Evolutionary conservation across 1,140 invertebrate species (phyloP).

Genomic region (Drosophila aff.): DNA sequence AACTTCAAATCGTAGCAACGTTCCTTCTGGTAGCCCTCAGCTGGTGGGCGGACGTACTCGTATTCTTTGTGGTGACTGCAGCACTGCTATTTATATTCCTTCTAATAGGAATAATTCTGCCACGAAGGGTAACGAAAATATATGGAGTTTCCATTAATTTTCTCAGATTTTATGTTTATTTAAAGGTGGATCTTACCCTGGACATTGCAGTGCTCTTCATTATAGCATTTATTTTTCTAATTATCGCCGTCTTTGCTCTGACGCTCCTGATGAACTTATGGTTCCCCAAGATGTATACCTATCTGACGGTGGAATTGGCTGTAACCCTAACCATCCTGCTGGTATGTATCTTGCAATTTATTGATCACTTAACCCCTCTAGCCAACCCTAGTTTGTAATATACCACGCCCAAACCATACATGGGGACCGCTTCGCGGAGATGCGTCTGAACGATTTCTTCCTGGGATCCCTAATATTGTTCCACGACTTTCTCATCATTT

Average conservation of each 20-base stretch:
- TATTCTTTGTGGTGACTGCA: conserved; percentile 15
- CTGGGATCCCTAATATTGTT: conserved; percentile 67
- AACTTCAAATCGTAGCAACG: conserved; percentile 50
- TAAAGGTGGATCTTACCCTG: conserved; percentile 62
- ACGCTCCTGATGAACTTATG: conserved; percentile 2
- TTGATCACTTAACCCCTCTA: too few relatives aligned
- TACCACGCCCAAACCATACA: conserved; percentile 70
- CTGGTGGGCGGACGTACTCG: conserved; percentile 28
- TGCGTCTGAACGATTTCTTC: conserved; percentile 58
- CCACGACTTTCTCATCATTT: conserved; percentile 69
- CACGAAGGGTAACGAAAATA: conserved; percentile 13
- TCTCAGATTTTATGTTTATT: too few relatives aligned
- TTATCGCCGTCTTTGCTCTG: conserved; percentile 43
- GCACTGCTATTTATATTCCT: conserved; percentile 18
- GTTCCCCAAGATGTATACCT: background rate
- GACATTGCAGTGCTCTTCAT: conserved; percentile 69
- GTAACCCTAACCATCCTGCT: conserved; percentile 41
- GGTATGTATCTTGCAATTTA: conserved; percentile 19
- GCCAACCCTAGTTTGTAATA: conserved; percentile 56
- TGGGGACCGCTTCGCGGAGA: conserved; percentile 67
- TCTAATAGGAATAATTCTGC: conserved; percentile 28
- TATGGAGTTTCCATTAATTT: background rate
- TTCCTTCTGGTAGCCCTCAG: conserved; percentile 8
- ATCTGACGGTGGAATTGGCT: conserved; percentile 6
- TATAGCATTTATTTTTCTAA: conserved; percentile 52